phyloP scores from a whole-genome alignment of 2,888 invertebrate genomes.

The Leptopterna dolabrata region DNA sequence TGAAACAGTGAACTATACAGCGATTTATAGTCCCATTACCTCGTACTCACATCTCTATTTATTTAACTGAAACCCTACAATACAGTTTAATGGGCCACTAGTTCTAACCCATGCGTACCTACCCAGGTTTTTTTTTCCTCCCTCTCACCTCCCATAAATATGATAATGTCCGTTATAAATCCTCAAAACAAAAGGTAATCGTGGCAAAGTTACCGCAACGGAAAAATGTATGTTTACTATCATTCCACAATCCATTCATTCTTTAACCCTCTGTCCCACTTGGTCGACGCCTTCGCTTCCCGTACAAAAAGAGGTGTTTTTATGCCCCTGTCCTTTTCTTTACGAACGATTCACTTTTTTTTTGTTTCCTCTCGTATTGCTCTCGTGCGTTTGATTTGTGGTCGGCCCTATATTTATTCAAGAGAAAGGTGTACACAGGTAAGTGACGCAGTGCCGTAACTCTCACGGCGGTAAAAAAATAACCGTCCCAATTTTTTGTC shows the following conservation, averaged over 20 bases:
- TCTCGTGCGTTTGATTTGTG: slow-evolving; percentile 27
- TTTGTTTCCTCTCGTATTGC: slow-evolving; percentile 6
- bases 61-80: not conserved
- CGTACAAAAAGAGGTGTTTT: not conserved
- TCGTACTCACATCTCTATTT: not conserved
- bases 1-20: not conserved
- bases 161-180: not conserved
- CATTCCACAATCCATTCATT: not conserved
- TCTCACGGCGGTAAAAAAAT: not conserved
- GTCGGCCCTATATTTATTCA: slow-evolving; percentile 22
- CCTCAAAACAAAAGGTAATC: not conserved
- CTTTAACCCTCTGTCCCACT: not conserved
- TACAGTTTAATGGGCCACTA: not conserved
- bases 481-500: not conserved
- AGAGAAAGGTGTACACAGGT: slow-evolving; percentile 6
- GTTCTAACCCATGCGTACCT: not conserved
- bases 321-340: not conserved
- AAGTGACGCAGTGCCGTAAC: not conserved
- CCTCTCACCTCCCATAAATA: not conserved
- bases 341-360: not conserved
- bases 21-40: not conserved
- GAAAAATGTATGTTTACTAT: not conserved
- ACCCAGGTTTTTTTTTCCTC: not conserved
- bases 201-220: not conserved
- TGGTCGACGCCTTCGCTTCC: not conserved